phyloP scores from a whole-genome alignment of 2,113 vertebrate genomes.

The Lagopus muta region DNA sequence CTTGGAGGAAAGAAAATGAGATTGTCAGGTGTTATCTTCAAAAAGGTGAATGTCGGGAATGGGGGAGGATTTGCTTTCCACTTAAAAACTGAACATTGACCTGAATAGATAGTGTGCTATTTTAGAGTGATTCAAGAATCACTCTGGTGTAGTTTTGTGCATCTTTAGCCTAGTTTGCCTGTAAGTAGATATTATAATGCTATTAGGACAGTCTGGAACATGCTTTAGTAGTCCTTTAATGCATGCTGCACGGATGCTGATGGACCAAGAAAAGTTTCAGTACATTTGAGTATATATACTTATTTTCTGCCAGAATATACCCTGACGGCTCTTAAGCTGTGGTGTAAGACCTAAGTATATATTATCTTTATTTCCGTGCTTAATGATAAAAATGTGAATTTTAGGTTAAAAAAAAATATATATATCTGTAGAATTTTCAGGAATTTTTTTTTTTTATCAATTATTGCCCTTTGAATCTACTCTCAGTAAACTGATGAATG shows the following conservation, averaged over 20 bases:
- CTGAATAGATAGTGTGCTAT: background rate
- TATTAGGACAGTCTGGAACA: background rate
- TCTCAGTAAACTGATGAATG: background rate
- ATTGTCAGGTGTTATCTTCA: background rate
- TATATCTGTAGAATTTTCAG: background rate
- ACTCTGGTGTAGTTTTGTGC: background rate
- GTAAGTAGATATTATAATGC: conserved; percentile 8
- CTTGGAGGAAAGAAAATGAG: background rate
- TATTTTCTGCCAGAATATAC: background rate
- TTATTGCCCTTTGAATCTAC: background rate
- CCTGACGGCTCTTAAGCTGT: background rate
- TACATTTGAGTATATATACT: background rate
- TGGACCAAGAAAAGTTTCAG: background rate
- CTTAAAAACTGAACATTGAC: background rate
- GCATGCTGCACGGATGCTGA: background rate
- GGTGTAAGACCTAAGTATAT: background rate
- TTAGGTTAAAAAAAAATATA: background rate
- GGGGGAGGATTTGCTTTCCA: background rate
- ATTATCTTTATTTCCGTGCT: background rate
- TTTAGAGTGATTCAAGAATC: background rate
- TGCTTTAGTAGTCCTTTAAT: background rate
- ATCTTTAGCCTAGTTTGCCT: background rate
- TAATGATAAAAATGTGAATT: background rate
- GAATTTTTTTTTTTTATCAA: background rate
- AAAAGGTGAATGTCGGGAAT: fast-evolving